Evolutionary conservation across 2,888 invertebrate genomes (phyloP), one percentile per base, ranked within the genome.

Genomic region (Pollenia angustigena): DNA sequence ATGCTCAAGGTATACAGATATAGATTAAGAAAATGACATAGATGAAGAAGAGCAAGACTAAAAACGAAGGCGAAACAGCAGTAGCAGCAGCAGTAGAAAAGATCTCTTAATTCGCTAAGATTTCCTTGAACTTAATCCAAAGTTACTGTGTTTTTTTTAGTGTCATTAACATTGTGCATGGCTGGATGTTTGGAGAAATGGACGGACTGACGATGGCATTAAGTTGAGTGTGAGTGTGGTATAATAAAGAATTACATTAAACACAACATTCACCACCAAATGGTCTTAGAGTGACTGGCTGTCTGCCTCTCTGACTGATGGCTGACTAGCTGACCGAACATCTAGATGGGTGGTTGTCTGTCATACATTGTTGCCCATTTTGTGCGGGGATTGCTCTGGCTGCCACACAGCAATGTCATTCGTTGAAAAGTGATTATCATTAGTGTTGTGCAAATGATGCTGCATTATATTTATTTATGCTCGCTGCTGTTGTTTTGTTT

Each of bases 91-190:
- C 7, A 50, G 16, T 12, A 23, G 46, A 75, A 75, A 48, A 80
- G 85, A 81, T 81, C 81, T 84, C 79, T 76, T 76, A 85, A 85
- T 85, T 69, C 81, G 48, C 54, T 18, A 81, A 76, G 72, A 87
- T 87, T 87, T 76, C 83, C 86, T 87, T 83, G 83, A 86, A 81
- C 84, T 84, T 82, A 86, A 82, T 82, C 79, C 79, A 82, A 82
- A 86, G 68, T 78, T 79, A 79, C 64, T 71, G 64, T 69, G 83
- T 80, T 71, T 32, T 80, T 71, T 32, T 32, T 80, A 76, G 75
- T 83, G 86, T 86, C 86, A 86, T 86, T 86, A 86, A 86, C 82
- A 82, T 75, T 64, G 69, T 62, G 44, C 3, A 44, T 23, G 46
- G 14, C 23, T 32, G 40, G 58, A 11, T 32, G 32, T 32, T 32